A percentile compares a stretch with the other conserved stretches of the same genome.
Evolutionary conservation across 1,140 invertebrate species (phyloP).

Genomic region (Pogonognathellus flavescens): DNA sequence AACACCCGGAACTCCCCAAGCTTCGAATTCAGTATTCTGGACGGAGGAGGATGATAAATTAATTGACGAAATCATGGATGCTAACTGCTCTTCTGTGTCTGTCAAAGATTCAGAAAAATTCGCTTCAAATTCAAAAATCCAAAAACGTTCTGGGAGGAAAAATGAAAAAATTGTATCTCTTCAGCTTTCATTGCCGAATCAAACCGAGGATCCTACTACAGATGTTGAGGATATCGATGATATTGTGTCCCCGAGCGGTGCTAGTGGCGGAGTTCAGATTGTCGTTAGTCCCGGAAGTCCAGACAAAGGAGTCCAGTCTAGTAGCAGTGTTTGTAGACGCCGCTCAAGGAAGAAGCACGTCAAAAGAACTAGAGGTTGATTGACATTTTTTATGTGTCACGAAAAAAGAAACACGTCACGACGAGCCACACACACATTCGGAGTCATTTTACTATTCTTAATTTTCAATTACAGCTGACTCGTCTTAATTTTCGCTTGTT

Average conservation of each 20-base stretch:
- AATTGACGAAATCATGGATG: slow-evolving; percentile 55
- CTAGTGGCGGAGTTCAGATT: slow-evolving; percentile 25
- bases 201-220: not conserved
- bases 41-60: slow-evolving; percentile 52
- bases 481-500: slow-evolving; percentile 25
- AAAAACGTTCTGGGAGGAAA: not conserved
- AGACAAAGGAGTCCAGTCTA: slow-evolving; percentile 11
- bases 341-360: slow-evolving; percentile 59
- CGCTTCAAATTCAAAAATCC: too few species aligned
- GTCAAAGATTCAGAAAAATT: slow-evolving; percentile 49
- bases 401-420: too few species aligned
- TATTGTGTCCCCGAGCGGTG: not conserved
- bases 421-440: too few species aligned
- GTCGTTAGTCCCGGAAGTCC: slow-evolving; percentile 53
- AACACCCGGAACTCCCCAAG: not conserved
- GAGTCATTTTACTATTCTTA: not conserved
- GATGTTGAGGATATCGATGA: slow-evolving; percentile 50
- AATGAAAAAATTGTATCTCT: not conserved
- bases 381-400: too few species aligned
- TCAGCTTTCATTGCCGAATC: not conserved
- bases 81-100: slow-evolving; percentile 6
- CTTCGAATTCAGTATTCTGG: not conserved
- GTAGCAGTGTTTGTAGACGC: slow-evolving; percentile 22
- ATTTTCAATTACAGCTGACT: not conserved
- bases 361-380: slow-evolving; percentile 54